These are phyloP conservation scores for Cheilosia impressa DNA, from an alignment of 2,888 invertebrate genomes.

Conservation along the genomic window DNA sequence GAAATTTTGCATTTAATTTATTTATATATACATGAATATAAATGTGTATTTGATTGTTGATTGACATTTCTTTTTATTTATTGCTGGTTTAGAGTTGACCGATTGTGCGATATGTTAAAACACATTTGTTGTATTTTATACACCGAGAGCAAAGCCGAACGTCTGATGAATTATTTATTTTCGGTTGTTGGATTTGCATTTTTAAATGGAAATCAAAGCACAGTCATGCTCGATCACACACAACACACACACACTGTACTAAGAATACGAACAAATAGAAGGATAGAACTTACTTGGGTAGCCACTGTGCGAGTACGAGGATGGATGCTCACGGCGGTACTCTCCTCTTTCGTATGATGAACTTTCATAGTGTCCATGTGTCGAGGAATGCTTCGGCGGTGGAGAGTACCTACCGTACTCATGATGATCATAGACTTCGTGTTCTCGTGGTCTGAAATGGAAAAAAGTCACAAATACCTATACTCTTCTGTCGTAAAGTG, in stretches of 20 bases:
- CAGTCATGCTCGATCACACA: constrained; percentile 1
- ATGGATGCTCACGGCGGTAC: constrained; percentile 82
- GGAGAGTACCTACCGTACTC: constrained; percentile 82
- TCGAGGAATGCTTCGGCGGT: constrained; percentile 81
- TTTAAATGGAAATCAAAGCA: not conserved
- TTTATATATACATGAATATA: constrained; percentile 45
- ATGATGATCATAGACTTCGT: constrained; percentile 82
- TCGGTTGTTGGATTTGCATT: not conserved
- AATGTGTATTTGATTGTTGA: constrained; percentile 48
- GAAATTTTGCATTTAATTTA: constrained; percentile 71
- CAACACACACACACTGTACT: constrained; percentile 23
- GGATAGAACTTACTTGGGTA: constrained; percentile 80
- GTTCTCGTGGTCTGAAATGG: constrained; percentile 80
- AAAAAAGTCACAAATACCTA: not conserved
- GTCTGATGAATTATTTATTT: constrained; percentile 30
- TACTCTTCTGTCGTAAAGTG: not conserved
- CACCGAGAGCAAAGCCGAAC: constrained; percentile 29
- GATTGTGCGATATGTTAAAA: constrained; percentile 17
- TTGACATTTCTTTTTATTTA: constrained; percentile 36
- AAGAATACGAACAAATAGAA: constrained; percentile 2
- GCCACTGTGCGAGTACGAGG: constrained; percentile 81
- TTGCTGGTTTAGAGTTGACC: constrained; percentile 40
- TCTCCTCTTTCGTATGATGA: constrained; percentile 82
- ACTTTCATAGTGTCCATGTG: constrained; percentile 81
- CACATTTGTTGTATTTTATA: constrained; percentile 32